A percentile compares a stretch with the other conserved stretches of the same genome.
phyloP scores from a whole-genome alignment of 30 jellyfish, hydroid and myxozoan genomes.

The Cassiopea xamachana region DNA sequence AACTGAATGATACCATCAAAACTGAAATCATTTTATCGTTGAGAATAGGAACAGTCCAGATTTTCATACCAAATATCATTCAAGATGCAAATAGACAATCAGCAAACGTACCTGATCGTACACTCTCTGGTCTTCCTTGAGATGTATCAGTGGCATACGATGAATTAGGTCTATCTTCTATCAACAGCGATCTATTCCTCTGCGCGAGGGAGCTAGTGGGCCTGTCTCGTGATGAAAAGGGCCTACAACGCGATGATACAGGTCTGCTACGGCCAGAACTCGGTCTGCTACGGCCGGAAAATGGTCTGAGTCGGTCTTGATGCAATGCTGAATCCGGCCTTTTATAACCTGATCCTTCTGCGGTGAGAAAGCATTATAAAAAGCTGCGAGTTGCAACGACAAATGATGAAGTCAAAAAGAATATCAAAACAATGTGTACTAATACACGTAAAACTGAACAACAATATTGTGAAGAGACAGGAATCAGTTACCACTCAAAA shows the following conservation, averaged over 20 bases:
- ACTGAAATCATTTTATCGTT: no score
- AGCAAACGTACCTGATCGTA: constrained; percentile 7
- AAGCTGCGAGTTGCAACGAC: no score
- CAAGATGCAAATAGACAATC: background rate
- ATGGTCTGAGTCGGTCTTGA: constrained; percentile 26
- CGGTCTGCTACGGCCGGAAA: constrained; percentile 38
- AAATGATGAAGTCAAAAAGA: no score
- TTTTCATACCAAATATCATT: background rate
- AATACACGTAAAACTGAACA: no score
- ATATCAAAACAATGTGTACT: no score
- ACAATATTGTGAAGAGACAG: no score
- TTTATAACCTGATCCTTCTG: background rate
- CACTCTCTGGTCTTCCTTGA: constrained; percentile 32
- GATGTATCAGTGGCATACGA: constrained; percentile 8
- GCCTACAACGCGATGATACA: constrained; percentile 27
- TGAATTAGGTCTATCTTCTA: constrained; percentile 28
- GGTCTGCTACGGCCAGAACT: constrained; percentile 57
- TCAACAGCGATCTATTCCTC: background rate
- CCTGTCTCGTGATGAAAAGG: constrained; percentile 35
- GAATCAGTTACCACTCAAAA: no score
- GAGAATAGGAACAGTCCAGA: no score
- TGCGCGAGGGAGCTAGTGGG: constrained; percentile 17
- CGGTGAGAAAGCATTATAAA: background rate
- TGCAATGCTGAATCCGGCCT: constrained; percentile 40
- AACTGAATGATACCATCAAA: no score